Conservation (phyloP, 2,113 vertebrate species). For the Cathartes aura region DNA sequence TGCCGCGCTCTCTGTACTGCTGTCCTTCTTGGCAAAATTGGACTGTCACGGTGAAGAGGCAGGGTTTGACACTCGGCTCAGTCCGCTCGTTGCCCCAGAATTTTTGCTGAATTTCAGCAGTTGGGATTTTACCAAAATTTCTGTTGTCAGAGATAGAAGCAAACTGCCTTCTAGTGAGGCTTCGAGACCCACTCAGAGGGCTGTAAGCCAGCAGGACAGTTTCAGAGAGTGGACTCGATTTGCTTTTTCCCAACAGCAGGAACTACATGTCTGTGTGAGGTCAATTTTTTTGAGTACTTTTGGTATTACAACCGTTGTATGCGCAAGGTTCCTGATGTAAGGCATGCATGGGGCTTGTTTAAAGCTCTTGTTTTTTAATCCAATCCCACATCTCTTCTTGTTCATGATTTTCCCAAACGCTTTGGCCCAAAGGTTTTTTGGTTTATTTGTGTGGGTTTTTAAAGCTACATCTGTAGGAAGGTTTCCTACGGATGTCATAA, state of each 20-base stretch:
- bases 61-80: rapidly evolving
- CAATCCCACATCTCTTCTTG: not conserved
- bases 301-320: rapidly evolving
- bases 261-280: not conserved
- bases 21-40: not conserved
- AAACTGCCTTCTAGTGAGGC: not conserved
- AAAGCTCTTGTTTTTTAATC: not conserved
- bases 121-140: not conserved
- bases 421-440: not conserved
- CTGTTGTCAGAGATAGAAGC: not conserved
- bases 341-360: not conserved
- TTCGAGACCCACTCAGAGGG: not conserved
- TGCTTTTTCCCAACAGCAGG: not conserved
- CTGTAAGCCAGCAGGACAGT: not conserved
- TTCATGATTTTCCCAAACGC: not conserved
- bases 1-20: not conserved
- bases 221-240: not conserved
- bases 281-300: not conserved
- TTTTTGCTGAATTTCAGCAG: not conserved
- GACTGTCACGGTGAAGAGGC: not conserved
- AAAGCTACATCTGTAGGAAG: not conserved
- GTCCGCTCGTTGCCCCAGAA: not conserved
- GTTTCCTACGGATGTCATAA: not conserved
- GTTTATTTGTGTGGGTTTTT: not conserved
- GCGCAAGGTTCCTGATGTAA: rapidly evolving